Evolutionary conservation across 2,888 invertebrate species (phyloP), one percentile per base, ranked within the genome.

Genomic region (Galerucella nymphaeae): DNA sequence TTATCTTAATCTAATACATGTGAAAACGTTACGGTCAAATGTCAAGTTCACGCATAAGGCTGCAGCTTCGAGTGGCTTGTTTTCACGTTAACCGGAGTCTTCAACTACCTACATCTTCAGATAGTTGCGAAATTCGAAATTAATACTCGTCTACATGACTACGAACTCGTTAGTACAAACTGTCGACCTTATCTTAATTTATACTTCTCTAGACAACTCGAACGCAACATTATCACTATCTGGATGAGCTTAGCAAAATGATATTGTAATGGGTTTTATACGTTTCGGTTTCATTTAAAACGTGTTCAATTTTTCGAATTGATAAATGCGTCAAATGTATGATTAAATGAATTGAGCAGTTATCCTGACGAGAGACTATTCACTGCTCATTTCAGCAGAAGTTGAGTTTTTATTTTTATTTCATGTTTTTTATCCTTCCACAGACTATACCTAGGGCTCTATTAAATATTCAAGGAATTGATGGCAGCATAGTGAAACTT

Each of bases 131-230:
- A 62, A 62, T 16, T 42, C 61, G 20, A 42, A 42, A 62, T 62
- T 62, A 62, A 62, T 62, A 62, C 38, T 30, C 18, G n/a, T 62
- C 42, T 62, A 11, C 61, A 16, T 18, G 10, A 20, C 61, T 18
- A 18, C 16, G 42, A 18, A 42, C 18, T 62, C 20, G 61, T 62
- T 62, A 62, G 61, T 42, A 18, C n/a, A 42, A 62, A 62, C 30
- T 38, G 30, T 59, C 30, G 10, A 5, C 9, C n/a, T 59, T 59
- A 59, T 59, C 59, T 38, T 30, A 38, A 59, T 59, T 59, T 59
- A 59, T 59, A 38, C 38, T 58, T 14, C 59, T 59, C 30, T n/a
- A 58, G 58, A 58, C 58, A 58, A 58, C 16, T 58, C 16, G 30
- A 38, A 59, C 16, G 38, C 16, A 13, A 59, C n/a, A 38, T 59